Percentiles rank a stretch among this genome's conserved stretches.
Conservation (phyloP, 2,113 vertebrate species). For the Datnioides undecimradiatus region DNA sequence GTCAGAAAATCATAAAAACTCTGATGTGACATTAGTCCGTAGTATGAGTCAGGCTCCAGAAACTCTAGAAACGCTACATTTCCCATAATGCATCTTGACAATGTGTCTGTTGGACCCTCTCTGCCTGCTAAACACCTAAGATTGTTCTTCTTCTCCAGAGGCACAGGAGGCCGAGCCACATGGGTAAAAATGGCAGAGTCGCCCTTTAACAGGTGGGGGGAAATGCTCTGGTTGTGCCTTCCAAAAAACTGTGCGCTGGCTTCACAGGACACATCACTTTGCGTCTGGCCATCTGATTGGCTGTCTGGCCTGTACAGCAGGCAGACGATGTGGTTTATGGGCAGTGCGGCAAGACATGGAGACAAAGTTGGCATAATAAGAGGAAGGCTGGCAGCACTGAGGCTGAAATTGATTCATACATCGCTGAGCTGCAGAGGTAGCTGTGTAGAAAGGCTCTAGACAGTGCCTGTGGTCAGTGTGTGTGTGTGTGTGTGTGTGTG, state of each 20-base stretch:
- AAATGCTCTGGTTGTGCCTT: background rate
- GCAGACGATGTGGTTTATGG: constrained; percentile 29
- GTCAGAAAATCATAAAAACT: too few species aligned
- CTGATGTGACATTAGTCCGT: too few species aligned
- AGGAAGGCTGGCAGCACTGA: constrained; percentile 35
- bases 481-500: background rate
- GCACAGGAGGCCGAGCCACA: too few species aligned
- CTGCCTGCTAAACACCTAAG: background rate
- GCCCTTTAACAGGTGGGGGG: background rate
- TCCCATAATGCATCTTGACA: background rate
- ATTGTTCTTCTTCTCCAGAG: background rate
- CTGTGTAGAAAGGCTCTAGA: constrained; percentile 28
- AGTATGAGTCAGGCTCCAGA: background rate
- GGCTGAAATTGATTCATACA: constrained; percentile 40
- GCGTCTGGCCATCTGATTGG: constrained; percentile 35
- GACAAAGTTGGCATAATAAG: constrained; percentile 34
- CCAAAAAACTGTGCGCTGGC: too few species aligned
- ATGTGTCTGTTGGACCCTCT: background rate
- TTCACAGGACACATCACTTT: background rate
- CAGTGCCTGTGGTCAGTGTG: background rate
- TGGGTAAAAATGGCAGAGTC: too few species aligned
- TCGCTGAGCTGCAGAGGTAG: constrained; percentile 38
- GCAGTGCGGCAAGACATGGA: constrained; percentile 34
- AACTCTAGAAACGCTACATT: too few species aligned
- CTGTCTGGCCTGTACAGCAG: background rate